phyloP scores from a whole-genome alignment of 1,140 invertebrate genomes.

The Zelostemma sp. region DNA sequence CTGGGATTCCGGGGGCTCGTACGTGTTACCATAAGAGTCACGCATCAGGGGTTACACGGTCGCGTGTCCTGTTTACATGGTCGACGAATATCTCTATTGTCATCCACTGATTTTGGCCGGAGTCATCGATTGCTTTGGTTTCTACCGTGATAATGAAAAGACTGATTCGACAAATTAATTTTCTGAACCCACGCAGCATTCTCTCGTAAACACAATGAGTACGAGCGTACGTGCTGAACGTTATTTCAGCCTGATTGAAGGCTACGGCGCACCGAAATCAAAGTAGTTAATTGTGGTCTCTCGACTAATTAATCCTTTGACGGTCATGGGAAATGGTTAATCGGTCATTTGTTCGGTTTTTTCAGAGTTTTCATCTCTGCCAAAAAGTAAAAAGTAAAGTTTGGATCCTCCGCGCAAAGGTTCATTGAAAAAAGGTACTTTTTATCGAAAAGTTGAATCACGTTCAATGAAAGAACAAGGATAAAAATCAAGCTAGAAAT shows the following conservation, averaged over 20 bases:
- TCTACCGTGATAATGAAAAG: constrained; percentile 1
- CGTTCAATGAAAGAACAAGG: too few species aligned
- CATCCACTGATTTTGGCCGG: constrained; percentile 13
- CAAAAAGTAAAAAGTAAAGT: too few species aligned
- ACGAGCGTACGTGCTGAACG: background rate
- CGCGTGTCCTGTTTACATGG: constrained; percentile 30
- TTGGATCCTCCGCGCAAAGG: too few species aligned
- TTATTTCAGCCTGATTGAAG: background rate
- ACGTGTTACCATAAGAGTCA: constrained; percentile 11
- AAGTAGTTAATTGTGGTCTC: background rate
- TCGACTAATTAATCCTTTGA: too few species aligned
- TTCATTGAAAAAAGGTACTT: too few species aligned
- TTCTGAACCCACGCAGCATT: background rate
- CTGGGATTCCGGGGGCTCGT: constrained; percentile 20
- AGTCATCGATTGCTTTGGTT: constrained; percentile 13
- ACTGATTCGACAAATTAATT: constrained; percentile 3
- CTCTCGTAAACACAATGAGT: background rate
- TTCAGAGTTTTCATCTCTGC: too few species aligned
- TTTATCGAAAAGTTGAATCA: too few species aligned
- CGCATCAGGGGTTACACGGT: constrained; percentile 17
- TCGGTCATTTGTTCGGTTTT: too few species aligned
- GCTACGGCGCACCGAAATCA: background rate
- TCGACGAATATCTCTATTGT: constrained; percentile 20
- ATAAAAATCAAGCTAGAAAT: too few species aligned
- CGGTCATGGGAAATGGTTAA: too few species aligned